Percentiles rank a stretch among this genome's conserved stretches.
These are phyloP conservation scores for Pteromalus puparum DNA, from an alignment of 1,140 invertebrate genomes.

Conservation along the genomic window DNA sequence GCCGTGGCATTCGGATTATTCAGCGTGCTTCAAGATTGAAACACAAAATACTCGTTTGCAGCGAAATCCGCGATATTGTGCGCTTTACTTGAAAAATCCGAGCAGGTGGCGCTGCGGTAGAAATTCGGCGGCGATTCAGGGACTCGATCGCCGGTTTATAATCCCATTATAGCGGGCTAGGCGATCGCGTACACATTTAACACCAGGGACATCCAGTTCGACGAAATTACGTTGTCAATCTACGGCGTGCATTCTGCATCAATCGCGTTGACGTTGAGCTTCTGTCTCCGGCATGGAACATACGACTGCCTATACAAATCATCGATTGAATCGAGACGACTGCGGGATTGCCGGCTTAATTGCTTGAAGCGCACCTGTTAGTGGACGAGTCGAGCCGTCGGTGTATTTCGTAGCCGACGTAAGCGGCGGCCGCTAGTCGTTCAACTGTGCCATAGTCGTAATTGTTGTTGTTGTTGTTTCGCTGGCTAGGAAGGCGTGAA, in stretches of 20 bases:
- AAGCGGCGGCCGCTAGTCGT: background rate
- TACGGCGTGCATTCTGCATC: background rate
- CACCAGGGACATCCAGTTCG: background rate
- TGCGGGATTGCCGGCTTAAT: constrained; percentile 11
- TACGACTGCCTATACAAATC: background rate
- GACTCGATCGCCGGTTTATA: background rate
- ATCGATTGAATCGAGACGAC: background rate
- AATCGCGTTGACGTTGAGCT: background rate
- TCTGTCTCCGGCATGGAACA: background rate
- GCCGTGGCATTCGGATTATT: background rate
- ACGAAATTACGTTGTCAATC: constrained; percentile 14
- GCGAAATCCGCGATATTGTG: background rate
- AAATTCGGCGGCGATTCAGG: background rate
- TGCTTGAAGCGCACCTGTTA: background rate
- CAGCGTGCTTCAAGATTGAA: background rate
- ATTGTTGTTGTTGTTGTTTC: background rate
- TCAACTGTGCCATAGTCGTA: background rate
- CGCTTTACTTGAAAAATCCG: background rate
- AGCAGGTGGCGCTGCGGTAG: background rate
- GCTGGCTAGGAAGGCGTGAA: background rate
- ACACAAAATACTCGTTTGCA: background rate
- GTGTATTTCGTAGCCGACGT: background rate
- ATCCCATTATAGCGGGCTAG: background rate
- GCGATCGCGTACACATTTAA: background rate
- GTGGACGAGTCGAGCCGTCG: background rate